Evolutionary conservation across 1,140 invertebrate species (phyloP).

Genomic region (Nymphalis io): DNA sequence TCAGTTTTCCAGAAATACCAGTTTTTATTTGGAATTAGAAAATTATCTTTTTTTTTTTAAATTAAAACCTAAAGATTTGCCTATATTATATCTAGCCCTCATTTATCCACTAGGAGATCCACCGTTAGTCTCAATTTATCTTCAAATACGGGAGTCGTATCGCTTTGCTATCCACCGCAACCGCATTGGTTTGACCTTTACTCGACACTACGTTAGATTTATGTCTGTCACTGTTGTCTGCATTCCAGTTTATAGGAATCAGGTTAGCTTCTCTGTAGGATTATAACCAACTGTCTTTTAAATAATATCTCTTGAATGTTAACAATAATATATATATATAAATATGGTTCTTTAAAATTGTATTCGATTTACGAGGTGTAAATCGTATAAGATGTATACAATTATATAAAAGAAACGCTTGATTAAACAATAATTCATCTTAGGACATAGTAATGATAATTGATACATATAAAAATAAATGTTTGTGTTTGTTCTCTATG

Average conservation of each 20-base stretch:
- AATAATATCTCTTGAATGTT: background rate
- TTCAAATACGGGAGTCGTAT: conserved; percentile 19
- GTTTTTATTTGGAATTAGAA: too few species aligned
- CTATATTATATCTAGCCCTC: background rate
- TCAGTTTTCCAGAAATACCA: too few species aligned
- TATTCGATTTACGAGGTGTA: too few species aligned
- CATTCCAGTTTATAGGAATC: conserved; percentile 26
- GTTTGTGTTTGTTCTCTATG: background rate
- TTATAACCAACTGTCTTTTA: background rate
- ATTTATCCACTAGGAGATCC: background rate
- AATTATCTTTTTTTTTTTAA: background rate
- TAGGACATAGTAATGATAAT: too few species aligned
- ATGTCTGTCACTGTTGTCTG: conserved; percentile 20
- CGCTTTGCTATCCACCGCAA: conserved; percentile 23
- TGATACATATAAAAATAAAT: background rate
- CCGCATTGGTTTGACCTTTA: conserved; percentile 36
- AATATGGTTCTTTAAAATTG: too few species aligned
- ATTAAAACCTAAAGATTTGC: background rate
- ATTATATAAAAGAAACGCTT: too few species aligned
- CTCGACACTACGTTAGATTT: conserved; percentile 20
- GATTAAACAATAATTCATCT: too few species aligned
- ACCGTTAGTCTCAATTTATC: conserved; percentile 35
- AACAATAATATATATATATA: too few species aligned
- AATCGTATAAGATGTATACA: too few species aligned
- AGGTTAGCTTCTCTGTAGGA: conserved; percentile 13